Evolutionary conservation across 2,113 vertebrate genomes (phyloP), one percentile per base, ranked within the genome.

Genomic region (Phyllopteryx taeniolatus): DNA sequence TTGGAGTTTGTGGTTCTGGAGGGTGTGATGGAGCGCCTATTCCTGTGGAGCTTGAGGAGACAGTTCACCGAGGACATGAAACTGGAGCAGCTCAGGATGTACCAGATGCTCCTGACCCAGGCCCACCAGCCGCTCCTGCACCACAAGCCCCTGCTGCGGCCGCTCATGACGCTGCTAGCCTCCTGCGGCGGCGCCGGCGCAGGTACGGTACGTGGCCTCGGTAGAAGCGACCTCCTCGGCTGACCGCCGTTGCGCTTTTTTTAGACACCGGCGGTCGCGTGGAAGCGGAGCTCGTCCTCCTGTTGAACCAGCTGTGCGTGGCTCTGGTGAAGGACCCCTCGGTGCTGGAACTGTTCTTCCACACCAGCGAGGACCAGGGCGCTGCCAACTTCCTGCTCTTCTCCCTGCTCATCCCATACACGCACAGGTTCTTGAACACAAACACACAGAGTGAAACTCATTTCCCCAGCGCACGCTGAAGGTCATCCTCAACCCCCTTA

Each of bases 381-480:
- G 95, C 96, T 0, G 92, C 96, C 83, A 97, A 98, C 88, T 98
- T 99, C 89, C 95, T 99, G 61, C 94, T 99, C 75, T 99, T 98
- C 89, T 98, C 96, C 43, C 92, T 99, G 49, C 91, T 99, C 64
- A 96, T 98, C 73, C 96, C 96, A 0, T 98, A 96, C 81, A 97
- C 96, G 61, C 96, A 97, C 81, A 93, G 95, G 64, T 95, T 60
- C 39, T 11, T 39, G 8, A 35, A n/a, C 12, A n/a, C 27, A n/a
- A 6, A 17, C n/a, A 10, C 31, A 8, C 11, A 2, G 27, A 61
- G 15, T 61, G 2, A 61, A 17, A 61, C 13, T n/a, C 5, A 27
- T 14, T 22, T 31, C 43, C 15, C 5, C 3, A 47, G 7, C 9
- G 20, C 49, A n/a, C 19, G 6, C 31, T 53, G 31, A 42, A 27